Conservation (phyloP, 2,113 vertebrate genomes). For the Corvus cornix region DNA sequence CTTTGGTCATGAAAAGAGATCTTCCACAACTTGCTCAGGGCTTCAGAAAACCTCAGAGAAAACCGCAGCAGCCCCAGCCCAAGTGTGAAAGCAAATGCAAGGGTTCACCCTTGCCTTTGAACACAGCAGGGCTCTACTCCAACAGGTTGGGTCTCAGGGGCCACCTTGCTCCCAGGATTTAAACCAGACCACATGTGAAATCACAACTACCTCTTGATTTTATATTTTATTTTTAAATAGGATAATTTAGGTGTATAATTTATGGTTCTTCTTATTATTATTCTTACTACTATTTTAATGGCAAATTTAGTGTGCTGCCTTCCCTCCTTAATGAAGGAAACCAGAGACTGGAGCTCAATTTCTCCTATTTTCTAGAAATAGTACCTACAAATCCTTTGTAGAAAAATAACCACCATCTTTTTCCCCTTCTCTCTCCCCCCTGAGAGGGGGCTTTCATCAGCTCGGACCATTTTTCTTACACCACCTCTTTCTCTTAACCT, state of each 20-base stretch:
- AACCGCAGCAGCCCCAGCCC: neutral
- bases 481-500: neutral
- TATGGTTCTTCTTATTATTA: neutral
- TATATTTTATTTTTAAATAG: slow-evolving; percentile 55
- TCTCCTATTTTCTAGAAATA: slow-evolving; percentile 61
- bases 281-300: slow-evolving; percentile 38
- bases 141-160: slow-evolving; percentile 67
- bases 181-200: slow-evolving; percentile 76
- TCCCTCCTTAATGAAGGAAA: slow-evolving; percentile 62
- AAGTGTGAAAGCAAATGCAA: slow-evolving; percentile 15
- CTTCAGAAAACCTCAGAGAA: neutral
- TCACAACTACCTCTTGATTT: slow-evolving; percentile 67
- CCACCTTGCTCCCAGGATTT: slow-evolving; percentile 67
- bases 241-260: slow-evolving; percentile 52
- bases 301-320: slow-evolving; percentile 53
- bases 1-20: neutral
- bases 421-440: neutral
- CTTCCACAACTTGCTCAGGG: neutral
- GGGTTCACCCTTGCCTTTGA: slow-evolving; percentile 52
- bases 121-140: slow-evolving; percentile 66
- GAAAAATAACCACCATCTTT: neutral
- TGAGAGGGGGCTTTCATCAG: neutral
- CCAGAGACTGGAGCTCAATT: slow-evolving; percentile 21
- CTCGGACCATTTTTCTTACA: neutral
- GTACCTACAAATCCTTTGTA: slow-evolving; percentile 28